Evolutionary conservation across 2,113 vertebrate genomes (phyloP), one percentile per base, ranked within the genome.

Genomic region (Rostratula benghalensis): DNA sequence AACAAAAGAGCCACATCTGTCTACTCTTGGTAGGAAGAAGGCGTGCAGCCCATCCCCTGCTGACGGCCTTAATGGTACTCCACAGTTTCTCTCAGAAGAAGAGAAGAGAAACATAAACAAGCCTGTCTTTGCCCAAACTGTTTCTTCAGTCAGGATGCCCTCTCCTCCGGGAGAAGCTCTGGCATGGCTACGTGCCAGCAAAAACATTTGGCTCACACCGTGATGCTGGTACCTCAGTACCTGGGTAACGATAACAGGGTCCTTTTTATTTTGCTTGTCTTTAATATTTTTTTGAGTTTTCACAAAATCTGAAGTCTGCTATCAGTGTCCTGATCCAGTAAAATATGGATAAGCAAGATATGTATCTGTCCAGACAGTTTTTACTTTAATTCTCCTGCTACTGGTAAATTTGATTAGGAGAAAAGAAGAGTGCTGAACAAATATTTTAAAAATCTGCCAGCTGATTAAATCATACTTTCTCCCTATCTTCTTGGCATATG

Each of bases 1-100:
- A 95, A 95, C 82, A 96, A 95, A 96, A 95, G 91, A 73, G 64
- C n/a, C 87, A 82, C 71, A 89, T 91, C 80, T 91, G 56, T 37
- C 60, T 90, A 0, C 56, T 74, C 24, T 43, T 68, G 65, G 81
- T 78, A 70, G 45, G 79, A 94, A 59, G 92, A 64, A 88, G 53
- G 79, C 76, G 48, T 20, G 19, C 35, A 86, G 60, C 56, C 59
- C 57, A 80, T 85, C 46, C 69, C 56, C 48, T 87, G 93, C 82
- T 82, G 68, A 53, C 6, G 10, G 61, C n/a, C 64, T 75, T 92
- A 83, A 68, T 69, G 82, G 53, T 46, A 61, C 45, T 46, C 61
- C 67, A 57, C 48, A 31, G 81, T 78, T 71, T 69, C 30, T 60
- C 77, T 86, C 51, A 69, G 57, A 94, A 68, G 61, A 92, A 87